Evolutionary conservation across 2,888 invertebrate genomes (phyloP), one percentile per base, ranked within the genome.

Genomic region (Mellilla xanthometata): DNA sequence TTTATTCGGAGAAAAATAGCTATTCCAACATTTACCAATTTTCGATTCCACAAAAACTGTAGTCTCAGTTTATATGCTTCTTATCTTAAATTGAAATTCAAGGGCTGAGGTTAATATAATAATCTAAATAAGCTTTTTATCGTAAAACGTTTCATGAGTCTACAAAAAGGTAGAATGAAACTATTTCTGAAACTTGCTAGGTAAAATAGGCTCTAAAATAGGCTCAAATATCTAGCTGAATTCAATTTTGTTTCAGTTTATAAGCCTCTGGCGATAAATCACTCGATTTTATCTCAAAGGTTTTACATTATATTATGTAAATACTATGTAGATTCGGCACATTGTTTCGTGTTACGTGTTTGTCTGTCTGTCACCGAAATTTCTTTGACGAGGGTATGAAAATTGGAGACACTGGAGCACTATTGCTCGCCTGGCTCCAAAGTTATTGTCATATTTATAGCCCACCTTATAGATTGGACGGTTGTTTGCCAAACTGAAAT

Each of bases 351-450:
- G 51, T 56, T 54, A 55, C 61, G 49, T 76, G 71, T 76, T 65
- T 68, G 68, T 68, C 65, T 73, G 72, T 74, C 72, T 74, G 72
- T 74, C 72, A 70, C 56, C 50, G 56, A 55, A 69, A 69, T 65
- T 70, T 68, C 53, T 62, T 64, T 79, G 80, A 81, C 71, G 67
- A 72, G 76, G 81, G 81, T 80, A 50, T 46, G 54, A 60, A 60
- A 63, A 66, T 65, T 55, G 56, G 57, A 56, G 55, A 53, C 56
- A 56, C 52, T 66, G 49, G 55, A 49, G 60, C 58, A 57, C 50
- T 41, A 35, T 56, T 45, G 50, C 46, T 39, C 33, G 41, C 65
- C 64, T 58, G 58, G 56, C 60, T 56, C 61, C 59, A 48, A 53
- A 52, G 53, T 53, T 52, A 49, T 56, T 54, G 47, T 52, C 44